Evolutionary conservation across 2,797 vertebrate genomes (phyloP).

Genomic region (Vultur gryphus): DNA sequence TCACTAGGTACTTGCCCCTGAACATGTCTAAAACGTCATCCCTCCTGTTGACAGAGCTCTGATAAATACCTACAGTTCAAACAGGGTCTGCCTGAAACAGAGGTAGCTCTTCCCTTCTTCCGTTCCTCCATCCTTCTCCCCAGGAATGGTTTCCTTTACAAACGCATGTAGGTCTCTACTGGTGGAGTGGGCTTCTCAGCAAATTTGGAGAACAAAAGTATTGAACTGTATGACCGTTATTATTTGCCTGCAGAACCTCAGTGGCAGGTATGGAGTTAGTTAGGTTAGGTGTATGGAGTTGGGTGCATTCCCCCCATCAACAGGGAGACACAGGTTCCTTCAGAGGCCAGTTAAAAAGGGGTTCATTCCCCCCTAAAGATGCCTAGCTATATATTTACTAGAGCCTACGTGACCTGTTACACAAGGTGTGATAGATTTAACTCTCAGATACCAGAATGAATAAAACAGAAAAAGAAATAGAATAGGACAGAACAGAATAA

Average conservation of each 20-base stretch:
- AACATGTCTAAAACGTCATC: neutral
- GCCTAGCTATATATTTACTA: neutral
- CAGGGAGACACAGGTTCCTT: neutral
- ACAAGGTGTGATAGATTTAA: neutral
- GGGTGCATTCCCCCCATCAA: neutral
- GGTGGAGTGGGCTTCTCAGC: neutral
- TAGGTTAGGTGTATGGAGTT: neutral
- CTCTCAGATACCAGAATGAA: neutral
- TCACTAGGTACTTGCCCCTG: no score
- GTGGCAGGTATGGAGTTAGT: neutral
- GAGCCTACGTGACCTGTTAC: neutral
- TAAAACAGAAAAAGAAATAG: neutral
- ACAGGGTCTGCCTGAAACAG: neutral
- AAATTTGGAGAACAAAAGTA: neutral
- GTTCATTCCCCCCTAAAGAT: neutral
- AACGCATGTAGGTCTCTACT: no score
- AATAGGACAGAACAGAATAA: neutral
- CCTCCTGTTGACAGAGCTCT: no score
- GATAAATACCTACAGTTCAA: neutral
- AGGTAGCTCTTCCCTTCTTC: neutral
- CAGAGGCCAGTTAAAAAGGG: neutral
- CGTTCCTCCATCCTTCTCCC: neutral
- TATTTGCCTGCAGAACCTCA: neutral
- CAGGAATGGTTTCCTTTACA: neutral
- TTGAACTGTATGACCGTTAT: neutral